These are phyloP conservation scores for Eudemis profundana DNA, from an alignment of 2,888 invertebrate species.

Conservation along the genomic window DNA sequence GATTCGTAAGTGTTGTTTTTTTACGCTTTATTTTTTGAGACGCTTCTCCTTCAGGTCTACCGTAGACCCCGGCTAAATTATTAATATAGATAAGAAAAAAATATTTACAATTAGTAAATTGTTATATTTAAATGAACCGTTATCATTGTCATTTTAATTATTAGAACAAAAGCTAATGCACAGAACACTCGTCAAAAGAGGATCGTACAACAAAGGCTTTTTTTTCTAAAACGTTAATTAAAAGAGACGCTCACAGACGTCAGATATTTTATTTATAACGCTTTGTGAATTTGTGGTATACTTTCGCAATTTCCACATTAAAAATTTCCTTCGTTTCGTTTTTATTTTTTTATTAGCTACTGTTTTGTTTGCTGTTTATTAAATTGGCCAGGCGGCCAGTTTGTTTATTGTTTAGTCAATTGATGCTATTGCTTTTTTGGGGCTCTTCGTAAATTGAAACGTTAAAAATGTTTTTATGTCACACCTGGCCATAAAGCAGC, in stretches of 20 bases:
- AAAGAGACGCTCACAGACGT: slow-evolving; percentile 53
- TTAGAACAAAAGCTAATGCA: slow-evolving; percentile 34
- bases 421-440: neutral
- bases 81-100: too few relatives aligned
- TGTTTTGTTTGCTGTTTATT: slow-evolving; percentile 25
- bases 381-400: slow-evolving; percentile 3
- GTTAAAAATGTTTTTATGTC: neutral
- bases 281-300: slow-evolving; percentile 54
- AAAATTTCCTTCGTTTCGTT: slow-evolving; percentile 39
- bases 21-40: too few relatives aligned
- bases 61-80: too few relatives aligned
- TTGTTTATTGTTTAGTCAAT: slow-evolving; percentile 3
- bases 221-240: slow-evolving; percentile 63
- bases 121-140: neutral
- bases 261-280: slow-evolving; percentile 59
- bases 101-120: neutral
- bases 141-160: slow-evolving; percentile 14
- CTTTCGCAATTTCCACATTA: slow-evolving; percentile 40
- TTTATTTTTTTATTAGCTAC: slow-evolving; percentile 20
- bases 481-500: too few relatives aligned
- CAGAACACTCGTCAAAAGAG: slow-evolving; percentile 45
- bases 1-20: too few relatives aligned
- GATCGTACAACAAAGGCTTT: slow-evolving; percentile 29
- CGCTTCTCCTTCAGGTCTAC: too few relatives aligned
- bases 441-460: neutral